These are phyloP conservation scores for Tinamus guttatus DNA, from an alignment of 2,113 vertebrate genomes.

Conservation along the genomic window DNA sequence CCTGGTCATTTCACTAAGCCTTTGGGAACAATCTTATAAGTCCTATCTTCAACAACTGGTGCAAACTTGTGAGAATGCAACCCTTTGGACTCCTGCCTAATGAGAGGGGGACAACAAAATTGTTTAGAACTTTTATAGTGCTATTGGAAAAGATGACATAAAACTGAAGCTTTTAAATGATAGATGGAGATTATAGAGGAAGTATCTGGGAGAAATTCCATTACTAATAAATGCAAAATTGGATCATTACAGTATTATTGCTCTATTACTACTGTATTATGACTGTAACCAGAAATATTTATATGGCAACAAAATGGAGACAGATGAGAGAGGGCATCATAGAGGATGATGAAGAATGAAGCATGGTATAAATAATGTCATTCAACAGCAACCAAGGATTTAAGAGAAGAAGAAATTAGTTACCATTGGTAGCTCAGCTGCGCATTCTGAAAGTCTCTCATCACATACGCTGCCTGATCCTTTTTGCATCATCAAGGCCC, in stretches of 20 bases:
- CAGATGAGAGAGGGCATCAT: background rate
- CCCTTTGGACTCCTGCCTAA: background rate
- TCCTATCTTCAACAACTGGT: background rate
- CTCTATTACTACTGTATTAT: too few relatives aligned
- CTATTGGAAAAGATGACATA: background rate
- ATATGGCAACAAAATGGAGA: background rate
- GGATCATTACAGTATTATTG: background rate
- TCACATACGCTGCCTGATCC: background rate
- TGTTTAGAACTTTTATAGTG: background rate
- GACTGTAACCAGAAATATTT: background rate
- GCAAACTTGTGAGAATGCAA: background rate
- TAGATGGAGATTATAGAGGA: background rate
- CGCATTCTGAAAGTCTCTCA: background rate
- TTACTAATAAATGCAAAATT: background rate
- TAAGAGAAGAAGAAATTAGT: background rate
- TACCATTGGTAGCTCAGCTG: background rate
- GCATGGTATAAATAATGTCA: background rate
- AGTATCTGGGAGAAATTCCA: background rate
- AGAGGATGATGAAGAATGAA: background rate
- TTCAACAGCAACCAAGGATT: background rate
- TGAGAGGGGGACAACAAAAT: background rate
- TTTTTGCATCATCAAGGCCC: fast-evolving
- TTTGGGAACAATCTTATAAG: background rate
- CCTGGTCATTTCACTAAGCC: background rate
- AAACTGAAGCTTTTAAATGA: background rate